Conservation (phyloP, 2,888 invertebrate genomes). For the Unio delphinus region DNA sequence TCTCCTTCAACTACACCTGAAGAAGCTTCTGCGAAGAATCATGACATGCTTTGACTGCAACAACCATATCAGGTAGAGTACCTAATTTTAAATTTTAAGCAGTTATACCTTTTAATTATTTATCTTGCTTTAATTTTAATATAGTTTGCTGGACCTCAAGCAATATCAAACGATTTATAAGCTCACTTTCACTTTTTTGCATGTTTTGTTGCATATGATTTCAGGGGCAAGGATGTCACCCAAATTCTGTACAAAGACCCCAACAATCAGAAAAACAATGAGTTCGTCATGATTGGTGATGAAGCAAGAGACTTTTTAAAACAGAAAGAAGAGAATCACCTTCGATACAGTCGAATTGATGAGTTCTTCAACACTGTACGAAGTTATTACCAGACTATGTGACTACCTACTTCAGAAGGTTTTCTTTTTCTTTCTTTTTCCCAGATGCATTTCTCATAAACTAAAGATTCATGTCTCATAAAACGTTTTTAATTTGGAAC, state of each 20-base stretch:
- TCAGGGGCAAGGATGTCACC: neutral
- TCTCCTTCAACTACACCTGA: slow-evolving; percentile 9
- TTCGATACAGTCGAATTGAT: slow-evolving; percentile 19
- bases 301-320: slow-evolving; percentile 16
- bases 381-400: slow-evolving; percentile 15
- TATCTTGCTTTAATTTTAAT: no score
- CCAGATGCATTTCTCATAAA: no score
- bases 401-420: slow-evolving; percentile 11
- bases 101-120: no score
- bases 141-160: no score
- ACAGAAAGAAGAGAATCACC: slow-evolving; percentile 15
- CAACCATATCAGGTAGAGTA: slow-evolving; percentile 8
- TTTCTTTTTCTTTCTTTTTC: no score
- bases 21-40: slow-evolving; percentile 9
- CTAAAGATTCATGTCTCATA: no score
- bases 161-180: no score
- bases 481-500: no score
- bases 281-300: slow-evolving; percentile 22
- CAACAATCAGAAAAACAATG: slow-evolving; percentile 12
- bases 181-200: no score
- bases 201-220: slow-evolving; percentile 1
- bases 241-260: slow-evolving; percentile 1
- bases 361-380: slow-evolving; percentile 18
- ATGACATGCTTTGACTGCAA: slow-evolving; percentile 10
- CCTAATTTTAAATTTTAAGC: no score